Evolutionary conservation across 1,140 invertebrate genomes (phyloP).

Genomic region (Lasaia peninsularis): DNA sequence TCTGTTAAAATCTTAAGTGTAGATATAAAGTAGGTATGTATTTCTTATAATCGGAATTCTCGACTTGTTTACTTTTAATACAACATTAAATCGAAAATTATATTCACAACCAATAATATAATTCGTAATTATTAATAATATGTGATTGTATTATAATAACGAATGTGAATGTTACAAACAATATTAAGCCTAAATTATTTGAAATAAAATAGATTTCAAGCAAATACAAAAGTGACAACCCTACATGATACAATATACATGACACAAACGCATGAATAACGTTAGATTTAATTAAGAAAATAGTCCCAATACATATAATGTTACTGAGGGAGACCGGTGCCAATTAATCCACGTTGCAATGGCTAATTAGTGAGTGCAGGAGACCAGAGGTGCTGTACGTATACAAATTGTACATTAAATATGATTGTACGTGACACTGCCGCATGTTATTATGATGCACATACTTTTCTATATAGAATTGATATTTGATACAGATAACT

Average conservation of each 20-base stretch:
- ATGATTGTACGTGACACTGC: conserved; percentile 28
- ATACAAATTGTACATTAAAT: background rate
- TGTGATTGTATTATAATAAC: no score
- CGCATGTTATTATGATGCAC: conserved; percentile 22
- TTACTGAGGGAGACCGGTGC: conserved; percentile 45
- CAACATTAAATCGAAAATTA: no score
- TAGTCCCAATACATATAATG: conserved; percentile 47
- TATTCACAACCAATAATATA: no score
- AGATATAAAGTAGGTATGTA: no score
- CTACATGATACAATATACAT: no score
- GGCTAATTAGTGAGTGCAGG: conserved; percentile 61
- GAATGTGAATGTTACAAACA: no score
- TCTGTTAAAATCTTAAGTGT: no score
- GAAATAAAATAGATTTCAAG: no score
- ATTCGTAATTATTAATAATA: no score
- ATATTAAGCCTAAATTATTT: no score
- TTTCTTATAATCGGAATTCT: no score
- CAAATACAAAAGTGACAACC: background rate
- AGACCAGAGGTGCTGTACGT: conserved; percentile 42
- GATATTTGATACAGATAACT: background rate
- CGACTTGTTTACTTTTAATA: no score
- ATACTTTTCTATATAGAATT: background rate
- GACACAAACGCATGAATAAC: conserved; percentile 34
- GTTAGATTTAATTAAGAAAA: conserved; percentile 66
- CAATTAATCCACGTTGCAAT: conserved; percentile 60